These are phyloP conservation scores for Drosophila subpulchrella DNA, from an alignment of 1,140 invertebrate species.

Conservation along the genomic window DNA sequence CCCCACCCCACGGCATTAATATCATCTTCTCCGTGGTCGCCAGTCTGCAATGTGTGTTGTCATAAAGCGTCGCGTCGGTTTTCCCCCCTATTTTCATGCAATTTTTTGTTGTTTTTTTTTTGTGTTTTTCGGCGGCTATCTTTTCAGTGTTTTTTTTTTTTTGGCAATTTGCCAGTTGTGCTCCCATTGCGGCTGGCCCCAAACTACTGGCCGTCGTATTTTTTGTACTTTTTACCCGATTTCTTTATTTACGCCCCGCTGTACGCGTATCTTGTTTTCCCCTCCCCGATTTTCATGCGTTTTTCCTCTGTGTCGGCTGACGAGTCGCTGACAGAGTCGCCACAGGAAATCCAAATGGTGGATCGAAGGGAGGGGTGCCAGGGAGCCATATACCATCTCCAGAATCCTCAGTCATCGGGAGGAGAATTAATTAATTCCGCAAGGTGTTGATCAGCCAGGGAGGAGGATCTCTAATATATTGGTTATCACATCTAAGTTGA, in stretches of 20 bases:
- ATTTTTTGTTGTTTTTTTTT: slow-evolving; percentile 21
- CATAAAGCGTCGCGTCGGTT: slow-evolving; percentile 44
- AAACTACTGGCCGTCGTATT: slow-evolving; percentile 47
- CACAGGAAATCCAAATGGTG: slow-evolving; percentile 45
- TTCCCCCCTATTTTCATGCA: slow-evolving; percentile 30
- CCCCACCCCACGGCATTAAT: slow-evolving; percentile 21
- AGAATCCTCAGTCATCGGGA: slow-evolving; percentile 2
- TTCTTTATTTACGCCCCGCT: slow-evolving; percentile 67
- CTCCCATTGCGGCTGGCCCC: slow-evolving; percentile 39
- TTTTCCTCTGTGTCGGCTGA: slow-evolving; percentile 51
- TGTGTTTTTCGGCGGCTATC: slow-evolving; percentile 26
- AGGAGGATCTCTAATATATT: background rate
- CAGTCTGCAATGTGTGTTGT: slow-evolving; percentile 17
- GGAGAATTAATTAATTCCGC: slow-evolving; percentile 21
- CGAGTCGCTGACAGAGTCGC: slow-evolving; percentile 66
- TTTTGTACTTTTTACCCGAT: slow-evolving; percentile 36
- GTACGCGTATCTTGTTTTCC: slow-evolving; percentile 5
- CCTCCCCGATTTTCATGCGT: slow-evolving; percentile 1
- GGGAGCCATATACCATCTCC: background rate
- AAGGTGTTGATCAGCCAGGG: background rate
- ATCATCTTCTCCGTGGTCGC: slow-evolving; percentile 12
- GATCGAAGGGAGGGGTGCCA: slow-evolving; percentile 20
- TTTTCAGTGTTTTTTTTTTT: slow-evolving; percentile 14
- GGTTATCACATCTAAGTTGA: background rate
- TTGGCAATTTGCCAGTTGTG: slow-evolving; percentile 47